Base-by-base conservation (phyloP, 2,113 vertebrate genomes). In the Varanus komodoensis region DNA sequence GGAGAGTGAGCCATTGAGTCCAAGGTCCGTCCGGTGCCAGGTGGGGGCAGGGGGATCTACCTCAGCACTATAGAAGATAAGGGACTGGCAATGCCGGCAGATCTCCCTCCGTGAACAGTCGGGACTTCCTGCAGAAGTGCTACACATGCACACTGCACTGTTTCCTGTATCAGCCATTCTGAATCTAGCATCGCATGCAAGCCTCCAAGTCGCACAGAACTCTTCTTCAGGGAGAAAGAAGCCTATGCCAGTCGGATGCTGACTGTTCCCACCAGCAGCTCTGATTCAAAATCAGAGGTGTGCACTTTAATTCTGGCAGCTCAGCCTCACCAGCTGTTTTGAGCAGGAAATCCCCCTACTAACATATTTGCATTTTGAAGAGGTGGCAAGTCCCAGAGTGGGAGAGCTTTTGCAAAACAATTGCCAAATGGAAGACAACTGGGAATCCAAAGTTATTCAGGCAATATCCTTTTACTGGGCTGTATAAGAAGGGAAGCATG, bases 1-100 rank as follows among this genome's bases (percentile, higher is more conserved):
- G 87, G 74, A 68, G 87, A 82, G 64, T 74, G 82, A 85, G 82
- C 67, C 75, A 12, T 4, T 1, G 90, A 57, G 90, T 91, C 90
- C 90, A 91, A 91, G 86, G 90, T 91, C 90, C 90, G 25, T 54
- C 29, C 27, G 48, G 64, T 89, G 89, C 82, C 89, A 79, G 82
- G 89, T 79, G 82, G 89, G 89, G 89, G 82, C 89, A 79, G 89
- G 73, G 82, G 74, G 61, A 89, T 81, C 69, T 84, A 83, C 17
- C 80, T 77, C 71, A 64, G 71, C 48, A 78, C 12, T n/a, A 50
- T 7, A 17, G 80, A n/a, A 85, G 86, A 61, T 88, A 84, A 91
- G 52, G 8, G 69, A 44, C 57, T 89, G 89, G 79, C 87, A 89
- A 25, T 29, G 38, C 34, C 57, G 44, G 48, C 27, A 11, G 9